A percentile compares a stretch with the other conserved stretches of the same genome.
phyloP scores from a whole-genome alignment of 2,888 invertebrate genomes.

The Lasioglossum calceatum region DNA sequence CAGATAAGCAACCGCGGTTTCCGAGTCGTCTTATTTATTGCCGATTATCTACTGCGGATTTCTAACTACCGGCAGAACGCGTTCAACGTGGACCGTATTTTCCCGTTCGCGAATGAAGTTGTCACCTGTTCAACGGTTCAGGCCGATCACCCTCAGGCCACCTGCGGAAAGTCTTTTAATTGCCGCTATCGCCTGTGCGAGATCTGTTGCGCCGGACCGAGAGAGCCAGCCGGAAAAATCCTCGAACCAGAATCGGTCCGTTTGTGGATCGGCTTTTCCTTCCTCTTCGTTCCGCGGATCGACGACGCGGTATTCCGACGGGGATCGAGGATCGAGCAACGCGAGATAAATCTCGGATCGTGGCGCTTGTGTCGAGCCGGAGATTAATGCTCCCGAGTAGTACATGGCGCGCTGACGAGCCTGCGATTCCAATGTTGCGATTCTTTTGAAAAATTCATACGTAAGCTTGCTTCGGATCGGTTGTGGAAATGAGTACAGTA shows the following conservation, averaged over 20 bases:
- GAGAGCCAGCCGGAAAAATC: constrained; percentile 1
- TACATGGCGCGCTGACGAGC: neutral
- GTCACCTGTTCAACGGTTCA: constrained; percentile 35
- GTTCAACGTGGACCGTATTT: neutral
- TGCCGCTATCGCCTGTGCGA: constrained; percentile 8
- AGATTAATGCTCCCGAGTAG: neutral
- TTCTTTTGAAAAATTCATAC: neutral
- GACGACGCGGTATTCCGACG: neutral
- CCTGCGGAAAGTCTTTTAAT: constrained; percentile 26
- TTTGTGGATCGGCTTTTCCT: constrained; percentile 18
- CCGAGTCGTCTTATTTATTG: constrained; percentile 42
- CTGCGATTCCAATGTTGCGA: neutral
- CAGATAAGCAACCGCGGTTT: constrained; percentile 32
- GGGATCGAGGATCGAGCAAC: neutral
- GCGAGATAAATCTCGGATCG: neutral
- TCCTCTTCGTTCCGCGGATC: neutral
- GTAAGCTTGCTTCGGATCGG: neutral
- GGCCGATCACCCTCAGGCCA: neutral
- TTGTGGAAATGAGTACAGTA: neutral
- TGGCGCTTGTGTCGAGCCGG: neutral
- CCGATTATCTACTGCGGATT: constrained; percentile 37
- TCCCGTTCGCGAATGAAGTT: constrained; percentile 38
- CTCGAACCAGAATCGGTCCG: constrained; percentile 38
- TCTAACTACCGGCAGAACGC: neutral
- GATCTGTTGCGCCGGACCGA: neutral